Conservation (phyloP, 2,797 vertebrate genomes). For the Natrix natrix region DNA sequence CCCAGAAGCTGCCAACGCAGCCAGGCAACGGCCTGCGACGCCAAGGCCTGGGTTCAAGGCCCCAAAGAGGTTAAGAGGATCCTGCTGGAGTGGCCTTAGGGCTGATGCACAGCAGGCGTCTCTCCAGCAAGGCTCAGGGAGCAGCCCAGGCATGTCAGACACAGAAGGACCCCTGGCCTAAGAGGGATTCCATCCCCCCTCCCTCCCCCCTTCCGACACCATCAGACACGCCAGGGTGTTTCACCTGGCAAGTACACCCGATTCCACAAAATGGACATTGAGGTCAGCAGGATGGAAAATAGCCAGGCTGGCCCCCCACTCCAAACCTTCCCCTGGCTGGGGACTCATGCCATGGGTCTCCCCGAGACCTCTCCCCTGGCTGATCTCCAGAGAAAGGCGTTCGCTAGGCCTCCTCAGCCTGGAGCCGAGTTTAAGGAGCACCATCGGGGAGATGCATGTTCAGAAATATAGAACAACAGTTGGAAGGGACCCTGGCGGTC, state of each 20-base stretch:
- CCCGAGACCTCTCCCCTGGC: neutral
- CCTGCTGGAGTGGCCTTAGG: fast-evolving
- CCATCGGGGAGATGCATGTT: neutral
- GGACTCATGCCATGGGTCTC: neutral
- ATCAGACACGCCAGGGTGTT: neutral
- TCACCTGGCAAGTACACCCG: neutral
- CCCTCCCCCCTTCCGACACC: neutral
- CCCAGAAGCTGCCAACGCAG: neutral
- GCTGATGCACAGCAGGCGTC: neutral
- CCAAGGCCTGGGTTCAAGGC: too few relatives aligned
- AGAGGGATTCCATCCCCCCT: neutral
- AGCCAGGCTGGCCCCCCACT: neutral
- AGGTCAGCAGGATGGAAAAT: neutral
- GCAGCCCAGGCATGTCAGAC: neutral
- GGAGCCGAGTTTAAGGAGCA: neutral
- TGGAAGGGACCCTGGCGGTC: neutral
- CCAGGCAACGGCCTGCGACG: neutral
- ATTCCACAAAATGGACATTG: neutral
- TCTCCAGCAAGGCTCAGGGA: neutral
- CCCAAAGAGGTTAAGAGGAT: too few relatives aligned
- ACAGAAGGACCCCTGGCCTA: neutral
- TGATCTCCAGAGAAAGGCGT: neutral
- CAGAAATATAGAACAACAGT: neutral
- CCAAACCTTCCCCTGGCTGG: neutral
- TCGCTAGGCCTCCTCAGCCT: neutral